Evolutionary conservation across 2,888 invertebrate species (phyloP).

Genomic region (Osmoderma eremita): DNA sequence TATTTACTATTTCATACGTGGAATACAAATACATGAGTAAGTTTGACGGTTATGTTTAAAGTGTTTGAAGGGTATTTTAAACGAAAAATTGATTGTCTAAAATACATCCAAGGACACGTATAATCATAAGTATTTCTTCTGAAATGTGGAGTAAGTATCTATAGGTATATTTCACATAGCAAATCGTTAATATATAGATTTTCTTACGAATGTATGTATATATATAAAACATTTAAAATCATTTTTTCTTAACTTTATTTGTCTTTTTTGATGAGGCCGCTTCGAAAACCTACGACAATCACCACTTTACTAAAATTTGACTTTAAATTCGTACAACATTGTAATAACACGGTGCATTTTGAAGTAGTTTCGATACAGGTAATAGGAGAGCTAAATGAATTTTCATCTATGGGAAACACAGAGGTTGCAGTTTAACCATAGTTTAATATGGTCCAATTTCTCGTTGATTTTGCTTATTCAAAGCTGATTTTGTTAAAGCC

Average conservation of each 20-base stretch:
- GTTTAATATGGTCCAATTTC: slow-evolving; percentile 29
- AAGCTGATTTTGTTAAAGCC: too few relatives aligned
- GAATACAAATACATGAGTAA: too few relatives aligned
- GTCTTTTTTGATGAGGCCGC: slow-evolving; percentile 32
- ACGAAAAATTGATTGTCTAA: slow-evolving; percentile 57
- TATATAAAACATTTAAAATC: slow-evolving; percentile 44
- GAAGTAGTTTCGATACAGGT: slow-evolving; percentile 5
- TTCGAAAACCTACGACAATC: slow-evolving; percentile 23
- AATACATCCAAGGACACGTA: slow-evolving; percentile 52
- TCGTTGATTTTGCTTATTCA: slow-evolving; percentile 20
- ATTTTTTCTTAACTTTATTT: slow-evolving; percentile 35
- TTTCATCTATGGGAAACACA: too few relatives aligned
- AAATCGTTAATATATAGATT: slow-evolving; percentile 22
- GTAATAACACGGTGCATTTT: slow-evolving; percentile 20
- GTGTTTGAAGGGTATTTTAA: slow-evolving; percentile 39
- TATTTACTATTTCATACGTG: too few relatives aligned
- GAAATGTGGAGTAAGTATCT: slow-evolving; percentile 13
- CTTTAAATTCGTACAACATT: slow-evolving; percentile 31
- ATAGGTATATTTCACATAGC: slow-evolving; percentile 28
- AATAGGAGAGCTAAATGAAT: slow-evolving; percentile 6
- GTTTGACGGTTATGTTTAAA: not conserved
- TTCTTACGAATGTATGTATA: slow-evolving; percentile 40
- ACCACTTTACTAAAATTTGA: slow-evolving; percentile 7
- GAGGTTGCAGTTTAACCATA: too few relatives aligned
- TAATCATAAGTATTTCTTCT: slow-evolving; percentile 50